Conservation (phyloP, 2,888 invertebrate genomes). For the Mystacides longicornis region DNA sequence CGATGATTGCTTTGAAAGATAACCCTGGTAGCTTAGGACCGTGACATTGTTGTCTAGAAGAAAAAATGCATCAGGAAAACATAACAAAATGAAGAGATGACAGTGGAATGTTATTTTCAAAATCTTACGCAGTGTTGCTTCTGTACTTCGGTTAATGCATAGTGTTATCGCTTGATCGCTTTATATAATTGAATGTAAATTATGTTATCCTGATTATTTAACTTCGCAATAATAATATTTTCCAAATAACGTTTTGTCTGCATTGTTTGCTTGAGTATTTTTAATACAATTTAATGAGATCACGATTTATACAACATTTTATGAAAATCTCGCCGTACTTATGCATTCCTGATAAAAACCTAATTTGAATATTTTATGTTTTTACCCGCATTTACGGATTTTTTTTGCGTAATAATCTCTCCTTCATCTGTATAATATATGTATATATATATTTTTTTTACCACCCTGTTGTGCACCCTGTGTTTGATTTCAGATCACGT, state of each 20-base stretch:
- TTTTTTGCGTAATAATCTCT: too few relatives aligned
- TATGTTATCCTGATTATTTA: constrained; percentile 16
- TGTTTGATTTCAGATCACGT: neutral
- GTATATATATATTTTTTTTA: too few relatives aligned
- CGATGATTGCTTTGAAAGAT: neutral
- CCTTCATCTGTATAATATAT: too few relatives aligned
- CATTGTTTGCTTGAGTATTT: neutral
- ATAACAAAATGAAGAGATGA: too few relatives aligned
- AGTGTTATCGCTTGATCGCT: constrained; percentile 9
- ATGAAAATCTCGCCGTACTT: neutral
- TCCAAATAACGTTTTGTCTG: constrained; percentile 1
- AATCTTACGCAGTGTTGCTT: constrained; percentile 17
- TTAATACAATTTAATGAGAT: constrained; percentile 16
- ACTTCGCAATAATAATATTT: constrained; percentile 12
- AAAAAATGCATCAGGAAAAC: too few relatives aligned
- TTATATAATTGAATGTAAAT: constrained; percentile 19
- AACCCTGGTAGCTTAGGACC: neutral
- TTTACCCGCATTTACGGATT: too few relatives aligned
- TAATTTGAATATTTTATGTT: too few relatives aligned
- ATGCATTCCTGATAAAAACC: neutral
- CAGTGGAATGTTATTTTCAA: too few relatives aligned
- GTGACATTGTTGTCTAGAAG: neutral
- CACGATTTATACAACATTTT: constrained; percentile 10
- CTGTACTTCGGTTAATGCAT: too few relatives aligned
- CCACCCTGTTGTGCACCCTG: too few relatives aligned